phyloP scores from a whole-genome alignment of 2,888 invertebrate species.

The Microplitis deprimator region DNA sequence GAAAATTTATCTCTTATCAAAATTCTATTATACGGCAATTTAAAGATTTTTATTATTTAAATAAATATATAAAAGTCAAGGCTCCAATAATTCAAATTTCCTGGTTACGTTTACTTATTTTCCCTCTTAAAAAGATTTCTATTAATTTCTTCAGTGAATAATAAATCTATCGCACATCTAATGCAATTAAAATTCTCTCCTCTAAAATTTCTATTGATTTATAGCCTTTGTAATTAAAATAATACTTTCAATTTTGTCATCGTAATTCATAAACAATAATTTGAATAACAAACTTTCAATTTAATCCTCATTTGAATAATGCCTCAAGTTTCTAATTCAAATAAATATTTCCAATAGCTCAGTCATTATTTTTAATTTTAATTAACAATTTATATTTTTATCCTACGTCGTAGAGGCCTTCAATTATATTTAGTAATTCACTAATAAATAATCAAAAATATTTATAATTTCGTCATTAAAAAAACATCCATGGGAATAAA shows the following conservation, averaged over 20 bases:
- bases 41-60: neutral
- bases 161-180: neutral
- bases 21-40: neutral
- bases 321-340: neutral
- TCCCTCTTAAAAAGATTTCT: neutral
- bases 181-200: too few relatives aligned
- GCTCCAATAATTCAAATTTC: neutral
- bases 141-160: neutral
- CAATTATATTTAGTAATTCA: neutral
- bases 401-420: neutral
- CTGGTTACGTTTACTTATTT: neutral
- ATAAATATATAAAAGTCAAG: neutral
- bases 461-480: neutral
- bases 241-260: neutral
- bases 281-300: neutral
- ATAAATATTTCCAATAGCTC: neutral
- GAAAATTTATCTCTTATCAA: constrained; percentile 2
- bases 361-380: neutral
- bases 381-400: neutral
- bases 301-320: neutral
- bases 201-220: too few relatives aligned
- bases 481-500: too few relatives aligned
- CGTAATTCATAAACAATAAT: neutral
- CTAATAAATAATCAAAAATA: neutral
- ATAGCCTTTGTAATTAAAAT: neutral